A percentile compares a stretch with the other conserved stretches of the same genome.
These are phyloP conservation scores for Trachelus troglodyta DNA, from an alignment of 2,888 invertebrate genomes.

Conservation along the genomic window DNA sequence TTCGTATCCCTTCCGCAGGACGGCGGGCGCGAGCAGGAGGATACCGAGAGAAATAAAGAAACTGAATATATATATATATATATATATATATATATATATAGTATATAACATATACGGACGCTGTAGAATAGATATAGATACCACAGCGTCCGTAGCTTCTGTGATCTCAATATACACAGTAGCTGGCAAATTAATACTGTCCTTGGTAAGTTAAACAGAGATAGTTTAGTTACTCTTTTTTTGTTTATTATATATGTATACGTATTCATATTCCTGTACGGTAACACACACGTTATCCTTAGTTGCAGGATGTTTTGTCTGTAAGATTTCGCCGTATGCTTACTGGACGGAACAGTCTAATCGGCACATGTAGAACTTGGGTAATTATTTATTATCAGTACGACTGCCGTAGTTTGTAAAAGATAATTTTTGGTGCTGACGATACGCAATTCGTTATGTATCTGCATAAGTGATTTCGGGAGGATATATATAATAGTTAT, in stretches of 20 bases:
- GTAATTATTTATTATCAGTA: not conserved
- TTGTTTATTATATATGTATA: not conserved
- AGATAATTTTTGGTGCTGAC: not conserved
- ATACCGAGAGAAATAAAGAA: not conserved
- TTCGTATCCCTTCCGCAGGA: not conserved
- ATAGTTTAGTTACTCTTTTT: not conserved
- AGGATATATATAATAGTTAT: not conserved
- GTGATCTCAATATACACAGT: conserved; percentile 37
- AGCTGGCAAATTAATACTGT: conserved; percentile 46
- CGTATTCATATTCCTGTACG: conserved; percentile 18
- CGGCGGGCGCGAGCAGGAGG: not conserved
- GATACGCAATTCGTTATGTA: not conserved
- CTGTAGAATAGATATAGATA: not conserved
- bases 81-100: not conserved
- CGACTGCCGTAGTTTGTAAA: not conserved
- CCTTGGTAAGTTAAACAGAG: conserved; percentile 46
- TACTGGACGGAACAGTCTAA: not conserved
- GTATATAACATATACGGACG: not conserved
- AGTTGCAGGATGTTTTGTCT: conserved; percentile 52
- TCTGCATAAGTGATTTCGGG: not conserved
- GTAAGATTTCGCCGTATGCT: conserved; percentile 25
- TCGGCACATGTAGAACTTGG: not conserved
- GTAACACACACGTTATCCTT: conserved; percentile 21
- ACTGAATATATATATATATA: not conserved
- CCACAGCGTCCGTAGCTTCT: conserved; percentile 34